These are phyloP conservation scores for Acyrthosiphon pisum DNA, from an alignment of 1,140 invertebrate species.

Conservation along the genomic window DNA sequence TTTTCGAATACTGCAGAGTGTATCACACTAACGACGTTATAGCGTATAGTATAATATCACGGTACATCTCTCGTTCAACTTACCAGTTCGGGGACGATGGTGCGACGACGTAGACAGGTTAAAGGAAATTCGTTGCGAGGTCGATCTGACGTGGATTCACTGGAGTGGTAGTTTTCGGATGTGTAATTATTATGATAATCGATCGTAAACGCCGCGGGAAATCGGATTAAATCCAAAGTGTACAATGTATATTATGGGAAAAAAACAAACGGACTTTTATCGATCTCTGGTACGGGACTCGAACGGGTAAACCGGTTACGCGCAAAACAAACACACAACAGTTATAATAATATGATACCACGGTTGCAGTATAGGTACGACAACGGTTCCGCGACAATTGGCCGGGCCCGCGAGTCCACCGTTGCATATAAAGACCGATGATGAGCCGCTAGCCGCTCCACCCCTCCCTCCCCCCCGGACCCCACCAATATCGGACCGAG, in stretches of 20 bases:
- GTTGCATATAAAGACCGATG: constrained; percentile 38
- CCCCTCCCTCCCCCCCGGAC: background rate
- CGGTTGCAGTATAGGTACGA: constrained; percentile 7
- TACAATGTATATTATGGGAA: background rate
- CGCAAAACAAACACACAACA: background rate
- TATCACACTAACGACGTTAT: background rate
- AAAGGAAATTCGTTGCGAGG: background rate
- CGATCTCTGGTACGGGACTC: background rate
- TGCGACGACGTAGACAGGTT: background rate
- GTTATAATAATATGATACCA: constrained; percentile 17
- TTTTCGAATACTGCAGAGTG: background rate
- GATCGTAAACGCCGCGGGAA: background rate
- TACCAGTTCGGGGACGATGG: background rate
- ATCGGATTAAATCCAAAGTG: background rate
- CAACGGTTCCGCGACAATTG: constrained; percentile 55
- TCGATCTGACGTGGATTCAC: background rate
- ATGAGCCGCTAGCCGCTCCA: background rate
- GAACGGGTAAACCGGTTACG: background rate
- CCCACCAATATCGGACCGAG: background rate
- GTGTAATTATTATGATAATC: background rate
- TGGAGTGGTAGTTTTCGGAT: background rate
- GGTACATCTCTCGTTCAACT: background rate
- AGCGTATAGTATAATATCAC: background rate
- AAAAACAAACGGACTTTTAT: background rate
- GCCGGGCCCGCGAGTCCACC: constrained; percentile 34